Evolutionary conservation across 2,888 invertebrate species (phyloP), one percentile per base, ranked within the genome.

Genomic region (Drosophila atripex): DNA sequence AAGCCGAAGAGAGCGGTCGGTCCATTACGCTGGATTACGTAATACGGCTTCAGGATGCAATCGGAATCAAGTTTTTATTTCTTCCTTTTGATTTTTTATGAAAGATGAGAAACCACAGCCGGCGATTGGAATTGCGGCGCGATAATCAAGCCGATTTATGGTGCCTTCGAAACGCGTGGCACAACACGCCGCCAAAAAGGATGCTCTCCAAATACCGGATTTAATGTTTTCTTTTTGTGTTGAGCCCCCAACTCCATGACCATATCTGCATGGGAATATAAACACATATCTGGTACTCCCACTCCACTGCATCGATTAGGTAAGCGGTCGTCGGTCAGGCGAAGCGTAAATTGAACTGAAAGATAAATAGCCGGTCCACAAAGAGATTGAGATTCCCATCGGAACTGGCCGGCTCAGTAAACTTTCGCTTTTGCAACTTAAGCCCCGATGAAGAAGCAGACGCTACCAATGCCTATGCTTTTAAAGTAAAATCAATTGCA

Each of bases 101-200:
- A 75, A 65, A 75, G 78, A 70, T 75, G 76, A 72, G 71, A 25
- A 45, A 46, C 60, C 71, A 41, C 60, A 45, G 50, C 14, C 25
- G 64, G 49, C 47, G 49, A 76, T 76, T 71, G 58, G 58, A 68
- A 70, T 58, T 71, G 71, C 51, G 63, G 63, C 38, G 71, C 75
- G 86, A 88, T 82, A 87, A 87, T 86, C 82, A 82, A 86, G 63
- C 57, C 84, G 64, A 82, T 82, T 82, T 86, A 82, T 86, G 75
- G 82, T 45, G 52, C 61, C 86, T 49, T 63, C 68, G 51, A 72
- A 71, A 73, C 80, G 86, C 88, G 88, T 82, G 82, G 86, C 86
- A 66, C 78, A 59, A 64, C 18, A 49, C 35, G 35, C 35, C 35
- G 58, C 51, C 53, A 53, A 73, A 53, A 88, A 79, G 88, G 88